phyloP scores from a whole-genome alignment of 2,797 vertebrate species.

The Poecilia wingei region DNA sequence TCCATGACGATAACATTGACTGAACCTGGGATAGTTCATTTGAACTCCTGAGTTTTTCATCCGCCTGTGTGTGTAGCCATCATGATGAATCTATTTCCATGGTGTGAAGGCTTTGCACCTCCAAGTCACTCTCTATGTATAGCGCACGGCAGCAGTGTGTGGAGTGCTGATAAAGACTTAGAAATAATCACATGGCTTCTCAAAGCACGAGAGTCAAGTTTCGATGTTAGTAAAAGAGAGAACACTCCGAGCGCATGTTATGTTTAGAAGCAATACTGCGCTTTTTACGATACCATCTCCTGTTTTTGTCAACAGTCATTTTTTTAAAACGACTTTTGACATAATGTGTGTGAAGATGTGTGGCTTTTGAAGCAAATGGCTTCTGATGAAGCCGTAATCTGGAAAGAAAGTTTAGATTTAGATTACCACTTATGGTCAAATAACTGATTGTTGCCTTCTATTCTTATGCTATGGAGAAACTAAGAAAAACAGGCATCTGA shows the following conservation, averaged over 20 bases:
- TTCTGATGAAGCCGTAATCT: neutral
- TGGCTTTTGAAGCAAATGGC: neutral
- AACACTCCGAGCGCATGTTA: neutral
- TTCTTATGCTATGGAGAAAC: neutral
- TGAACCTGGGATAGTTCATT: conserved; percentile 4
- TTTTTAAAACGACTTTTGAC: neutral
- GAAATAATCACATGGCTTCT: conserved; percentile 46
- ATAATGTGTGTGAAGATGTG: neutral
- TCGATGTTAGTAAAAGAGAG: conserved; percentile 15
- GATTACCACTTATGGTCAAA: neutral
- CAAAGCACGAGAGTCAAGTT: conserved; percentile 40
- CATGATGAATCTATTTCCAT: conserved; percentile 68
- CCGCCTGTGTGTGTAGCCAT: conserved; percentile 38
- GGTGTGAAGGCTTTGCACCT: conserved; percentile 67
- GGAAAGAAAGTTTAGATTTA: neutral
- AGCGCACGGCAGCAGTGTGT: conserved; percentile 50
- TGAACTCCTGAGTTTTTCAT: conserved; percentile 45
- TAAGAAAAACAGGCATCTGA: neutral
- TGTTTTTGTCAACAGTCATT: neutral
- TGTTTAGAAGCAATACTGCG: neutral
- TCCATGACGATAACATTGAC: neutral
- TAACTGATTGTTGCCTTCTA: neutral
- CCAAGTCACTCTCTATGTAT: conserved; percentile 63
- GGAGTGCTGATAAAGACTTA: conserved; percentile 38
- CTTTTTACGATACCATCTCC: neutral